phyloP scores from a whole-genome alignment of 2,888 invertebrate species.

The Acheta domesticus region DNA sequence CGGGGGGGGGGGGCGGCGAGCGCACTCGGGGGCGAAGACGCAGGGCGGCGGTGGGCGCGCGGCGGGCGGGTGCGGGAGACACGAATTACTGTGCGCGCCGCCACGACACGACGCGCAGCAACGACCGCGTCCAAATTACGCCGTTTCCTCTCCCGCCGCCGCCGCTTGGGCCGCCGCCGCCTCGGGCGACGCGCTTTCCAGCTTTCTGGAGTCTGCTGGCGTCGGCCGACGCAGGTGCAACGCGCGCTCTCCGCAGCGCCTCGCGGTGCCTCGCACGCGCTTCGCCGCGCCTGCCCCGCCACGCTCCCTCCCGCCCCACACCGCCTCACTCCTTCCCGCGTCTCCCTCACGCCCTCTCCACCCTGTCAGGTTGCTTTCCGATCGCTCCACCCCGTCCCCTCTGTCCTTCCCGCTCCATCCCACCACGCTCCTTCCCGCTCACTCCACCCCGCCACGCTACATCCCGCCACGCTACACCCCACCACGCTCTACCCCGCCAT shows the following conservation, averaged over 20 bases:
- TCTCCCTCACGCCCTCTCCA: too few species aligned
- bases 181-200: neutral
- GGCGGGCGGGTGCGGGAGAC: neutral
- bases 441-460: too few species aligned
- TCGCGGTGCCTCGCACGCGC: neutral
- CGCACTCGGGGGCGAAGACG: neutral
- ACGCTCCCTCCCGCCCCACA: neutral
- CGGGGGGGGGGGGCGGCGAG: neutral
- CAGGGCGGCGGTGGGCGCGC: neutral
- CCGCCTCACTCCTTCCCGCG: neutral
- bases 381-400: too few species aligned
- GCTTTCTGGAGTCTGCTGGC: neutral
- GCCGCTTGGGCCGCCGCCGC: neutral
- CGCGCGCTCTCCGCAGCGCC: neutral
- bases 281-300: neutral
- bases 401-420: too few species aligned
- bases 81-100: neutral
- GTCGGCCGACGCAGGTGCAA: neutral
- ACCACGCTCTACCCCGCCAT: too few species aligned
- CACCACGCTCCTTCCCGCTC: too few species aligned
- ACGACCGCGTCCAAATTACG: conserved; percentile 7
- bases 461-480: too few species aligned
- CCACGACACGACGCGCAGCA: neutral
- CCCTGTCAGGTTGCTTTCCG: too few species aligned
- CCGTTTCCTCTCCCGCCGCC: neutral